These are phyloP conservation scores for Limenitis camilla DNA, from an alignment of 2,888 invertebrate genomes.

Conservation along the genomic window DNA sequence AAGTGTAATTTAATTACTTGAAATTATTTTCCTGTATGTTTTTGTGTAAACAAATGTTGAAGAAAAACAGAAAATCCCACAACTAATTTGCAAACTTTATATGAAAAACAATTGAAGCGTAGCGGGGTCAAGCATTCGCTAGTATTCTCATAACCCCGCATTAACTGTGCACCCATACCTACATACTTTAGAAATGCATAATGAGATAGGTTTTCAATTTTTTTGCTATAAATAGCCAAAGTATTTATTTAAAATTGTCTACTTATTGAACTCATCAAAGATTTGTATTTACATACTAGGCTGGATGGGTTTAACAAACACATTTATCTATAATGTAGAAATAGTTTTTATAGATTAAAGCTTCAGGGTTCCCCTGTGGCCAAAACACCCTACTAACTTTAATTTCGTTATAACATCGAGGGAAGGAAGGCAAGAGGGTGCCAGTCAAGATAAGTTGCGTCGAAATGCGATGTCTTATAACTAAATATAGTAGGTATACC, in stretches of 20 bases:
- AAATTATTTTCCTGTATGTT: too few relatives aligned
- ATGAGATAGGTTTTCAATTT: background rate
- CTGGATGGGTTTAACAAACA: too few relatives aligned
- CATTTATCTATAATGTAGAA: too few relatives aligned
- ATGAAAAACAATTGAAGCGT: conserved; percentile 9
- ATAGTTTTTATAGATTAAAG: background rate
- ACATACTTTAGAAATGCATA: background rate
- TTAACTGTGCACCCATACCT: conserved; percentile 5
- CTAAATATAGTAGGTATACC: background rate
- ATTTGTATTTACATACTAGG: too few relatives aligned
- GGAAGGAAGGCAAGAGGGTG: conserved; percentile 42
- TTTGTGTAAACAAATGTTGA: too few relatives aligned
- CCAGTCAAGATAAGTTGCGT: conserved; percentile 20
- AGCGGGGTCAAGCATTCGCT: conserved; percentile 5
- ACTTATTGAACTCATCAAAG: too few relatives aligned
- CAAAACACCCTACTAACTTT: conserved; percentile 65
- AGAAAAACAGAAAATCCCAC: conserved; percentile 2
- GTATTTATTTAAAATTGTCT: too few relatives aligned
- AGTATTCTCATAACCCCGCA: background rate
- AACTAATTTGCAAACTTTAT: background rate
- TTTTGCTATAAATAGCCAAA: too few relatives aligned
- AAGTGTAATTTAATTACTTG: too few relatives aligned
- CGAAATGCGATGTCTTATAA: conserved; percentile 1
- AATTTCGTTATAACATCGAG: conserved; percentile 59
- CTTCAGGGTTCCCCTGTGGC: conserved; percentile 30